These are phyloP conservation scores for Trachymyrmex cornetzi DNA, from an alignment of 1,140 invertebrate genomes.

Conservation along the genomic window DNA sequence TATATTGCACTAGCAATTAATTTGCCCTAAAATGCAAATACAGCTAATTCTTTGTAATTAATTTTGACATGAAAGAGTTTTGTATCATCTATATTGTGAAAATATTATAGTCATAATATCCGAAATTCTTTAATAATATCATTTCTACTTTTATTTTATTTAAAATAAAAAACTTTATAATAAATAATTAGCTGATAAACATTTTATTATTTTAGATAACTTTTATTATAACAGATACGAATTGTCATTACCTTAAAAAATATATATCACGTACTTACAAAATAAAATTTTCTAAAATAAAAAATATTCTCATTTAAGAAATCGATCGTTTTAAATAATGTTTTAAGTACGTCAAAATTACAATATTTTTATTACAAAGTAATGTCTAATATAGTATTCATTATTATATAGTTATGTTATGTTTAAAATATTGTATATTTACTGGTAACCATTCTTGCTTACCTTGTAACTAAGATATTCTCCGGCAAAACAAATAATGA, in stretches of 20 bases:
- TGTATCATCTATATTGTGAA: not conserved
- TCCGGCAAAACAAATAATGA: slow-evolving; percentile 59
- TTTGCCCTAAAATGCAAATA: slow-evolving; percentile 18
- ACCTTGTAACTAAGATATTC: slow-evolving; percentile 53
- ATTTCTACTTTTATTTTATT: too few relatives aligned
- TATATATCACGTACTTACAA: not conserved
- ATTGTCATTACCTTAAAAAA: not conserved
- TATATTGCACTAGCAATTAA: slow-evolving; percentile 16
- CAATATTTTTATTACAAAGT: too few relatives aligned
- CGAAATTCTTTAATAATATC: too few relatives aligned
- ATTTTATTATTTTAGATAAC: too few relatives aligned
- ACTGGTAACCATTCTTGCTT: not conserved
- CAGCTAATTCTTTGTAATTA: not conserved
- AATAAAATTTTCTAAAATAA: not conserved
- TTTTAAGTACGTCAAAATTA: not conserved
- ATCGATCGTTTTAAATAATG: not conserved
- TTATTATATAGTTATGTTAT: not conserved
- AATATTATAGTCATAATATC: not conserved
- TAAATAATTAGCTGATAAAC: too few relatives aligned
- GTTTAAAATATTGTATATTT: not conserved
- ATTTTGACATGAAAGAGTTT: not conserved
- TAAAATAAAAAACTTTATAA: too few relatives aligned
- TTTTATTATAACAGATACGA: not conserved
- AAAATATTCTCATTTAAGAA: not conserved
- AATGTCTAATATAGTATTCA: too few relatives aligned